Base-by-base conservation (phyloP, 64 coral and sea anemone species). In the Montipora sp. region DNA sequence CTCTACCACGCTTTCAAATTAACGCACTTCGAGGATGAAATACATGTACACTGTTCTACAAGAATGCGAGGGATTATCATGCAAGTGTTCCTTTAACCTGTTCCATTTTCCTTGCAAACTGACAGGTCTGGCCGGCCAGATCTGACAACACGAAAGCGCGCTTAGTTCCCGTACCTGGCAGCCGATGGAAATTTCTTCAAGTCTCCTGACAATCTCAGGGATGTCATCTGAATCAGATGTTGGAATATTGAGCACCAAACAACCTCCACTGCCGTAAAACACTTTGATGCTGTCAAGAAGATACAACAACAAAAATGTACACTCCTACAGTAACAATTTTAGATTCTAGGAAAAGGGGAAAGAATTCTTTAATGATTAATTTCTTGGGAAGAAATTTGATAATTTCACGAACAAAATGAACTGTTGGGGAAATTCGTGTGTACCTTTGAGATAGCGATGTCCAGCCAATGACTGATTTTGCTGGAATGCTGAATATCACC, bases 401-500 rank as follows among this genome's bases (percentile, higher is more conserved):
- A 8, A 57, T 57, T 57, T 3, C 53, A 57, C 1, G 53, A 57
- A 57, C 6, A 11, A 57, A 57, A 0, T 21, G 5, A 71, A 14
- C 3, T 21, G 10, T 22, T 71, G 27, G 6, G 51, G 10, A 75
- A 14, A 10, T 7, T 48, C 77, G 18, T 20, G 3, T 44, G 24
- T 95, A 98, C 96, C 91, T 98, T 88, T 95, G 88, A 4, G 98
- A 99, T 18, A 99, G 84, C 3, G 98, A 88, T 1, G 94, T 99
- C 98, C 98, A 99, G 27, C 98, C 98, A 74, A 99, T 94, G 19
- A 99, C 83, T 5, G 98, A 95, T 79, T 99, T 99, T 8, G 91
- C 79, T 70, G 94, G 92, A 53, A 99, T 95, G 75, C 95, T 96
- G 73, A 99, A 96, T 19, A 99, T 49, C 7, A 92, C 92, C 93